These are phyloP conservation scores for Spinibarbus caldwelli DNA, from an alignment of 2,797 vertebrate genomes.

Conservation along the genomic window DNA sequence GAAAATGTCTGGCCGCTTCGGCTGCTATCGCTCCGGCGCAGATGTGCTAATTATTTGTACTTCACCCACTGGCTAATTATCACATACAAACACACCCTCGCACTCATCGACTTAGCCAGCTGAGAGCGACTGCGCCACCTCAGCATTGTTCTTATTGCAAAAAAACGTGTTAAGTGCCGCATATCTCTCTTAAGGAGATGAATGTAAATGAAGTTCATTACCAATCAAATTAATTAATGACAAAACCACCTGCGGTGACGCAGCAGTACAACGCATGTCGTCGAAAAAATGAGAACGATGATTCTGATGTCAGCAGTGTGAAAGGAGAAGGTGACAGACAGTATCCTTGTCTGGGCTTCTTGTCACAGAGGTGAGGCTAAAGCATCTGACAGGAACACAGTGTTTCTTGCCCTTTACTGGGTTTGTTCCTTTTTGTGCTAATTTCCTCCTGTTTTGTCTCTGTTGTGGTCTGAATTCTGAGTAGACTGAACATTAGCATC, in stretches of 20 bases:
- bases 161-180: background rate
- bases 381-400: background rate
- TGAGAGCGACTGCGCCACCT: conserved; percentile 8
- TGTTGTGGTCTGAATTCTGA: background rate
- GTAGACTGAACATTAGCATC: background rate
- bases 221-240: conserved; percentile 9
- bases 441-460: conserved; percentile 12
- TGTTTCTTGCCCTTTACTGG: background rate
- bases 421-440: background rate
- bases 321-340: background rate
- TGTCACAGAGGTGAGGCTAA: background rate
- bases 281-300: background rate
- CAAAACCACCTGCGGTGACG: background rate
- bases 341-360: background rate
- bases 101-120: background rate
- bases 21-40: conserved; percentile 67
- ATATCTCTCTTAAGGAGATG: conserved; percentile 25
- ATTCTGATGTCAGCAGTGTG: background rate
- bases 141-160: conserved; percentile 21
- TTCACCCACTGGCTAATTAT: conserved; percentile 56
- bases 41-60: conserved; percentile 73
- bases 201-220: conserved; percentile 18
- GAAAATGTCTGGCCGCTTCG: conserved; percentile 48
- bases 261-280: background rate
- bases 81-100: conserved; percentile 22